A percentile compares a stretch with the other conserved stretches of the same genome.
Evolutionary conservation across 2,113 vertebrate genomes (phyloP).

Genomic region (Clupea harengus): DNA sequence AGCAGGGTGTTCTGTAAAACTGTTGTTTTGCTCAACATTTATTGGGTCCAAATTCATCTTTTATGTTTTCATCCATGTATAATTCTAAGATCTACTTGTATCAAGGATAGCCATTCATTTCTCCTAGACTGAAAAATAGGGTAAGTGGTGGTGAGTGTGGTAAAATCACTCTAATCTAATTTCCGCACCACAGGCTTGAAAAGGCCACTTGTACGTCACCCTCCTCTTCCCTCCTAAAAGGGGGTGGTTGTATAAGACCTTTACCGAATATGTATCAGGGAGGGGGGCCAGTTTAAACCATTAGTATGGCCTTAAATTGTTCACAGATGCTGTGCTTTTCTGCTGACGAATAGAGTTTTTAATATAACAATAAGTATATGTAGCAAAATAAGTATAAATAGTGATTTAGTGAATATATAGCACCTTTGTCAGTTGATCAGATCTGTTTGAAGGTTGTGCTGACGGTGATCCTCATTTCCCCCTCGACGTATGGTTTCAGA

Average conservation of each 20-base stretch:
- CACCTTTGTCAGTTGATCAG: neutral
- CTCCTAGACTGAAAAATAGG: neutral
- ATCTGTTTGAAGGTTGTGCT: neutral
- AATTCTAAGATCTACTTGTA: neutral
- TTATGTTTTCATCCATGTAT: neutral
- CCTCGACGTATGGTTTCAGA: slow-evolving; percentile 79
- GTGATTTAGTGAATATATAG: neutral
- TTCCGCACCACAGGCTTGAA: neutral
- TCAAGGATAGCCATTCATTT: neutral
- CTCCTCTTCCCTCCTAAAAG: neutral
- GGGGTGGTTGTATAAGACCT: neutral
- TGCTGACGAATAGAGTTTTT: neutral
- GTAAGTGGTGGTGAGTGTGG: neutral
- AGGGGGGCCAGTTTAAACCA: neutral
- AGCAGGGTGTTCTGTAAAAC: neutral
- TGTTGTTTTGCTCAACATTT: neutral
- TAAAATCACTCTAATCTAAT: neutral
- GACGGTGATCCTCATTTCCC: neutral
- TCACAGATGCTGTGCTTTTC: neutral
- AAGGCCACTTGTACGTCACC: neutral
- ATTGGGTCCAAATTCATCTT: neutral
- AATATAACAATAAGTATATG: neutral
- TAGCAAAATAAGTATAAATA: too few relatives aligned
- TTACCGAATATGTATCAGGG: neutral
- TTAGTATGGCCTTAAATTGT: neutral